These are phyloP conservation scores for Aleiodes sp. DNA, from an alignment of 1,140 invertebrate species.

Conservation along the genomic window DNA sequence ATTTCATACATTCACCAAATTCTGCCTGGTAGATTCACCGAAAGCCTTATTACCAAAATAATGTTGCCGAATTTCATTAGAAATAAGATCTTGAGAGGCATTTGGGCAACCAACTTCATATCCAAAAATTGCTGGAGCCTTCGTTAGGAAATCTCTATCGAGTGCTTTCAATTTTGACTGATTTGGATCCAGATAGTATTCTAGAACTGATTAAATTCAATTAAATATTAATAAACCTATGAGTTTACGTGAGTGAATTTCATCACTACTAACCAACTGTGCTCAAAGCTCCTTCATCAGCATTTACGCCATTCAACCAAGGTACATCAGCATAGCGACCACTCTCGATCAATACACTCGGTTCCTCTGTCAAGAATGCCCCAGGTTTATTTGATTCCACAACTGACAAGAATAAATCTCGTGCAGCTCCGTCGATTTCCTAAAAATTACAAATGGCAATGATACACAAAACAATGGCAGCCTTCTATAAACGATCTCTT, in stretches of 20 bases:
- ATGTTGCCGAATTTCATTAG: conserved; percentile 66
- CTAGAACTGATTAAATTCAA: neutral
- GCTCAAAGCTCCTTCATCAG: conserved; percentile 72
- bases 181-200: neutral
- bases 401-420: conserved; percentile 78
- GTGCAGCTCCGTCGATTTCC: conserved; percentile 75
- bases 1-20: conserved; percentile 66
- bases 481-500: too few relatives aligned
- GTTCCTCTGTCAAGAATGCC: conserved; percentile 72
- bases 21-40: conserved; percentile 61
- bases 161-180: conserved; percentile 49
- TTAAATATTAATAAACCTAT: too few relatives aligned
- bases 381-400: conserved; percentile 71
- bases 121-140: conserved; percentile 70
- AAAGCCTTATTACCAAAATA: conserved; percentile 69
- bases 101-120: conserved; percentile 68
- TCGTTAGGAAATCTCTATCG: conserved; percentile 66
- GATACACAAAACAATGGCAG: too few relatives aligned
- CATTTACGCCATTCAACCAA: conserved; percentile 74
- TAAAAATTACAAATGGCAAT: conserved; percentile 46
- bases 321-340: conserved; percentile 69
- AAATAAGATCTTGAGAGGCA: conserved; percentile 60
- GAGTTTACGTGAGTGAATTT: too few relatives aligned
- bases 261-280: neutral
- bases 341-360: conserved; percentile 59